Conservation (phyloP, 2,113 vertebrate genomes). For the Crypturellus undulatus region DNA sequence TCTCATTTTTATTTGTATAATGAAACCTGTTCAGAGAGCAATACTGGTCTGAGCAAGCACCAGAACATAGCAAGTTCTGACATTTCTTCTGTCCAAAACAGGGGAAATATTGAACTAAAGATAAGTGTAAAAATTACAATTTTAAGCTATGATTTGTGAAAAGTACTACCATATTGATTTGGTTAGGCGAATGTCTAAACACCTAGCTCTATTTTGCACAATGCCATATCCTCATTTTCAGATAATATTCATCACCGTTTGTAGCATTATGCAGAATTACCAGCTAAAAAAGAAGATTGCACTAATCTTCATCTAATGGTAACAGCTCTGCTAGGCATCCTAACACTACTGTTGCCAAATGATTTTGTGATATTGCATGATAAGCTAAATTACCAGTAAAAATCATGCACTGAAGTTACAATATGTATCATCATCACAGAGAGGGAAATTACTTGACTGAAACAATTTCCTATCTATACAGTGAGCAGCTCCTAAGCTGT, state of each 20-base stretch:
- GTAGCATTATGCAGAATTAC: not conserved
- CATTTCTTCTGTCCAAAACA: not conserved
- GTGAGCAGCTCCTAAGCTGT: not conserved
- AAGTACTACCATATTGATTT: not conserved
- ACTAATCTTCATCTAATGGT: not conserved
- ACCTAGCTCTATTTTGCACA: not conserved
- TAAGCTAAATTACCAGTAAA: conserved; percentile 27
- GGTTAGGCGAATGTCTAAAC: not conserved
- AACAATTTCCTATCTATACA: not conserved
- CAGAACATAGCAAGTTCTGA: not conserved
- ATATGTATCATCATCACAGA: not conserved
- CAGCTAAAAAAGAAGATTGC: conserved; percentile 4
- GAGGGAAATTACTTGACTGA: not conserved
- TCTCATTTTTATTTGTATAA: not conserved
- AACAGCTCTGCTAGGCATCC: not conserved
- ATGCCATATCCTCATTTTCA: not conserved
- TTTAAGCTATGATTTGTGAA: not conserved
- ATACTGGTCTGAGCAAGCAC: not conserved
- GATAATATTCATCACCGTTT: not conserved
- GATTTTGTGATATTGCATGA: not conserved
- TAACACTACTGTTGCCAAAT: not conserved
- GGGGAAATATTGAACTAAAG: not conserved
- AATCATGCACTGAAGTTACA: not conserved
- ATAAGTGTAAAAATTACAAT: not conserved
- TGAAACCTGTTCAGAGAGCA: not conserved